Conservation (phyloP, 2,888 invertebrate species). For the Desoria tigrina region DNA sequence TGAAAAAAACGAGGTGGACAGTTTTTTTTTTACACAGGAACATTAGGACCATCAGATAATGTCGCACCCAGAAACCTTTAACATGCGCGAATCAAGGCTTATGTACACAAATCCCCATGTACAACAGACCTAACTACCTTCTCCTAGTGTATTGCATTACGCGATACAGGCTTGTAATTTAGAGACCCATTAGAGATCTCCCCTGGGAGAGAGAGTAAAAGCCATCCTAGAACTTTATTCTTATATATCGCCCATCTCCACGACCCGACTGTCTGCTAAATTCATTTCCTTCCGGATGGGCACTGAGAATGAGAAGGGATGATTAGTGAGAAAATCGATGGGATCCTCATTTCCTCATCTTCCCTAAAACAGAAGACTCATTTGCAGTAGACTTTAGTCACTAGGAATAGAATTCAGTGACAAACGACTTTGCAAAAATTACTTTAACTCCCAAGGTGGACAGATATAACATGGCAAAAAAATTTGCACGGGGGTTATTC, state of each 20-base stretch:
- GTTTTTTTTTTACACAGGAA: too few relatives aligned
- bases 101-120: too few relatives aligned
- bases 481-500: conserved; percentile 1
- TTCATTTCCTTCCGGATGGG: background rate
- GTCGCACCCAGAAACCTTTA: too few relatives aligned
- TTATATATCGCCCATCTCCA: background rate
- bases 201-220: background rate
- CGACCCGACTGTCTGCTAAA: background rate
- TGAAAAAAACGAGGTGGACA: too few relatives aligned
- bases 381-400: too few relatives aligned
- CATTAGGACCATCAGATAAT: too few relatives aligned
- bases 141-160: background rate
- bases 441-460: background rate
- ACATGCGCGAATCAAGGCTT: too few relatives aligned
- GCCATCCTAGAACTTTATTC: background rate
- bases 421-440: background rate
- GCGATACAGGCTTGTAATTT: background rate
- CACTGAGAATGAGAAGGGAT: background rate
- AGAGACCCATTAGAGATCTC: background rate
- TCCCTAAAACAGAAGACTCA: background rate
- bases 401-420: too few relatives aligned
- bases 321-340: background rate
- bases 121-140: too few relatives aligned
- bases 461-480: background rate
- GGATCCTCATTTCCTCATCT: background rate